Evolutionary conservation across 2,888 invertebrate species (phyloP).

Genomic region (Trachelus iudaicus): DNA sequence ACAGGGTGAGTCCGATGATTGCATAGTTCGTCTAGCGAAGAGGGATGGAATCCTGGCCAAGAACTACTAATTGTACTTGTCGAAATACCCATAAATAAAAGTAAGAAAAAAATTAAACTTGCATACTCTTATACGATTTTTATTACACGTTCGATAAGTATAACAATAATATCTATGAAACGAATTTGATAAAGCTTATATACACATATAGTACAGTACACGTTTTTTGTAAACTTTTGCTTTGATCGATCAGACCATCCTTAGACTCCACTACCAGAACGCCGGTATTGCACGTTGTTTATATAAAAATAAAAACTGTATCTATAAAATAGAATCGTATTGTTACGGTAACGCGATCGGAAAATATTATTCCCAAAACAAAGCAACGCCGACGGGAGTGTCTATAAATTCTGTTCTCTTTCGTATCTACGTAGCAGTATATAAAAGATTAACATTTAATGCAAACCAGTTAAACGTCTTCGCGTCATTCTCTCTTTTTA

Average conservation of each 20-base stretch:
- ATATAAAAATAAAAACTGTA: slow-evolving; percentile 10
- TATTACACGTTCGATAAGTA: slow-evolving; percentile 11
- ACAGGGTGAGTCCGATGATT: slow-evolving; percentile 95
- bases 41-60: slow-evolving; percentile 93
- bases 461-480: neutral
- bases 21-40: slow-evolving; percentile 92
- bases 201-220: slow-evolving; percentile 21
- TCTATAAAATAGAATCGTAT: neutral
- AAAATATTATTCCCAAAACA: neutral
- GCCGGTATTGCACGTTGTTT: neutral
- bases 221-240: neutral
- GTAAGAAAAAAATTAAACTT: neutral
- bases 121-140: slow-evolving; percentile 6
- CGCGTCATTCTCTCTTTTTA: neutral
- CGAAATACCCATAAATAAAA: slow-evolving; percentile 30
- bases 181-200: slow-evolving; percentile 19
- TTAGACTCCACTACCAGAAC: neutral
- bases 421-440: neutral
- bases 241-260: neutral
- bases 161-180: slow-evolving; percentile 13
- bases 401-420: neutral
- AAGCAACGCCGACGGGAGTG: neutral
- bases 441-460: neutral
- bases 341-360: neutral
- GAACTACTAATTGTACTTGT: slow-evolving; percentile 63